phyloP scores from a whole-genome alignment of 2,113 vertebrate genomes.

The Heterotis niloticus region DNA sequence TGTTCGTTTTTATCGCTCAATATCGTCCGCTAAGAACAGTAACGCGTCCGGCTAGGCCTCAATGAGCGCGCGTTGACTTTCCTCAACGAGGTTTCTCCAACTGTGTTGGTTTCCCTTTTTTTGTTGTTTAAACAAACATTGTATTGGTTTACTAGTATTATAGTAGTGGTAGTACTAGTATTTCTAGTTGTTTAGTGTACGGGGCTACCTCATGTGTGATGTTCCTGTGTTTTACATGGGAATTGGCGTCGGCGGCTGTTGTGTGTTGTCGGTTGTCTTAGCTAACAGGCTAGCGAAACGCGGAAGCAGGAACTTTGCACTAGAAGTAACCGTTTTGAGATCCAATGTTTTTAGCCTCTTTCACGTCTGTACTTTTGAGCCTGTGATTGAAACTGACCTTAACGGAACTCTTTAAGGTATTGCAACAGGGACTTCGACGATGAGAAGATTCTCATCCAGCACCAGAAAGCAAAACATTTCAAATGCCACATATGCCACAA shows the following conservation, averaged over 20 bases:
- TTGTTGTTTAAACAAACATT: no score
- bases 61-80: not conserved
- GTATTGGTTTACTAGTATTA: no score
- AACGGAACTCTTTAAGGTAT: constrained; percentile 73
- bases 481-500: constrained; percentile 99
- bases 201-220: no score
- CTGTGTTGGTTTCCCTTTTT: no score
- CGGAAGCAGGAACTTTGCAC: no score
- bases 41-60: not conserved
- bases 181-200: no score
- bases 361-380: not conserved
- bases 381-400: constrained; percentile 53
- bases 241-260: no score
- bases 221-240: no score
- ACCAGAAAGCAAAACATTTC: constrained; percentile 98
- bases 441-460: constrained; percentile 97
- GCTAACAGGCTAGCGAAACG: no score
- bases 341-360: not conserved
- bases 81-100: no score
- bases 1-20: not conserved
- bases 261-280: no score
- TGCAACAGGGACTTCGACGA: constrained; percentile 98
- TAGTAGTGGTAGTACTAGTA: no score
- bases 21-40: not conserved
- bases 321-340: not conserved